These are phyloP conservation scores for Rhodeus uyekii DNA, from an alignment of 2,797 vertebrate species.

Conservation along the genomic window DNA sequence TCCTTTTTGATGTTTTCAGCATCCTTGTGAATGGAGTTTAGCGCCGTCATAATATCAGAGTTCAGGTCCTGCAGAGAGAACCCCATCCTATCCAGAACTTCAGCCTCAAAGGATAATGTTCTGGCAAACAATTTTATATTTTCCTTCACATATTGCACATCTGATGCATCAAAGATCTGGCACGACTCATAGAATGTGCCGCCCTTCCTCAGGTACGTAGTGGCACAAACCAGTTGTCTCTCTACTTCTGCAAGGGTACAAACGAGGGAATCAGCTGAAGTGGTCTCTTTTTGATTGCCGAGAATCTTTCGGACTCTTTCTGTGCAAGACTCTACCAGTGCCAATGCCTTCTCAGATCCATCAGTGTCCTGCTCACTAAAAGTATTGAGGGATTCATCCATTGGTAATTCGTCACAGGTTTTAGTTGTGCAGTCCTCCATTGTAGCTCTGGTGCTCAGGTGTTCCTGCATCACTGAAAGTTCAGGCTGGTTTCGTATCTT, in stretches of 20 bases:
- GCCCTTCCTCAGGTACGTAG: slow-evolving; percentile 70
- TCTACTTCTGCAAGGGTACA: slow-evolving; percentile 74
- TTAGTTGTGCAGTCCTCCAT: slow-evolving; percentile 73
- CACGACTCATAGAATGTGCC: slow-evolving; percentile 63
- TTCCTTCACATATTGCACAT: slow-evolving; percentile 63
- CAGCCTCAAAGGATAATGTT: slow-evolving; percentile 87
- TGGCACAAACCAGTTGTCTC: slow-evolving; percentile 73
- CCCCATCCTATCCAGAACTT: slow-evolving; percentile 88
- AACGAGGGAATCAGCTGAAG: slow-evolving; percentile 64
- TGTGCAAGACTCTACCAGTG: slow-evolving; percentile 83
- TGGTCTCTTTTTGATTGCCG: slow-evolving; percentile 63
- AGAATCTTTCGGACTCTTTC: slow-evolving; percentile 82
- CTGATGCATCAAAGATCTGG: slow-evolving; percentile 29
- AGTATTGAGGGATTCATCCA: slow-evolving; percentile 62
- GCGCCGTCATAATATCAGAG: slow-evolving; percentile 78
- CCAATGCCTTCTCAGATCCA: slow-evolving; percentile 81
- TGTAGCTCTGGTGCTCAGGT: slow-evolving; percentile 73
- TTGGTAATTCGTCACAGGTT: slow-evolving; percentile 63
- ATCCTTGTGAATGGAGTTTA: slow-evolving; percentile 81
- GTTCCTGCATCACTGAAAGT: slow-evolving; percentile 70
- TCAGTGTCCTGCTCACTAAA: slow-evolving; percentile 63
- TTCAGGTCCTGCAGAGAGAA: slow-evolving; percentile 83
- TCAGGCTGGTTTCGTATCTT: slow-evolving; percentile 83
- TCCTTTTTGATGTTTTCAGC: slow-evolving; percentile 73
- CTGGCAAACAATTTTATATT: slow-evolving; percentile 82